Evolutionary conservation across 2,113 vertebrate species (phyloP).

Genomic region (Callipepla squamata): DNA sequence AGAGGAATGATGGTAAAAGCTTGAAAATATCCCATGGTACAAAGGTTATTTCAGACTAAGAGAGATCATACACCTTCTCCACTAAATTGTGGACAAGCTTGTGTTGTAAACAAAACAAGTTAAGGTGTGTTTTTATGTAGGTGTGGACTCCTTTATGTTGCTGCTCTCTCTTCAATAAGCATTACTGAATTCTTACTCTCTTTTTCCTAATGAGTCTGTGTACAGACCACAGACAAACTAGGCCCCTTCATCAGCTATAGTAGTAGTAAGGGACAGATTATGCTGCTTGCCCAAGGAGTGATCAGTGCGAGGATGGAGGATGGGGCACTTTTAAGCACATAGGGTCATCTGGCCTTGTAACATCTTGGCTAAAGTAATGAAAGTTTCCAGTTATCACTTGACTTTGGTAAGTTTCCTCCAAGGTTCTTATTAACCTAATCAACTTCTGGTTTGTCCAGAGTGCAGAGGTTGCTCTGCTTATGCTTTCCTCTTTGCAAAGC

Average conservation of each 20-base stretch:
- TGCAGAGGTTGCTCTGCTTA: neutral
- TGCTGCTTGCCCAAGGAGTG: neutral
- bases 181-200: neutral
- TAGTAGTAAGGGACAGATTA: neutral
- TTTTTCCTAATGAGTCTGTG: neutral
- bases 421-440: neutral
- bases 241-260: neutral
- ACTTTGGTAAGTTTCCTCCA: neutral
- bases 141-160: neutral
- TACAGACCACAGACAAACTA: fast-evolving
- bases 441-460: neutral
- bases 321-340: neutral
- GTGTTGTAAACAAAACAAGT: neutral
- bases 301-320: neutral
- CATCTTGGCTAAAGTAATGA: neutral
- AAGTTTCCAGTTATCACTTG: neutral
- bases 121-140: neutral
- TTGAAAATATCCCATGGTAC: neutral
- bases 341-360: neutral
- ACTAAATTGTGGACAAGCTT: neutral
- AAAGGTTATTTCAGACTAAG: neutral
- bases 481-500: neutral
- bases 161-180: neutral
- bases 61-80: neutral
- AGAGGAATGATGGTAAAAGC: constrained; percentile 40